phyloP scores from a whole-genome alignment of 2,888 invertebrate species.

The Candidula unifasciata region DNA sequence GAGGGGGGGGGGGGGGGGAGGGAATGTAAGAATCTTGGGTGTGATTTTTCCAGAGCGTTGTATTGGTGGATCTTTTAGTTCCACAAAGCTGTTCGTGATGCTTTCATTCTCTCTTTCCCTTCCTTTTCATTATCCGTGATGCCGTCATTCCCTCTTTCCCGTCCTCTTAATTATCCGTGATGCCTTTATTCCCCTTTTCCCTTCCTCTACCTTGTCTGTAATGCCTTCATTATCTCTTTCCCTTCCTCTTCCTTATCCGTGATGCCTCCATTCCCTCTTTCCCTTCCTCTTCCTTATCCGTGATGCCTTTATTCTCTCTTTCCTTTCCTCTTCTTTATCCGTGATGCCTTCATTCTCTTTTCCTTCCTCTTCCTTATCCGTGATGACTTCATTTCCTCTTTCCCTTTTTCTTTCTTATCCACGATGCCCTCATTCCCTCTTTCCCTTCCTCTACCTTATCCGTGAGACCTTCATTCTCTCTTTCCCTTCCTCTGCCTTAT shows the following conservation, averaged over 20 bases:
- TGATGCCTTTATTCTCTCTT: background rate
- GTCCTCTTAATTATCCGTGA: background rate
- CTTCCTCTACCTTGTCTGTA: background rate
- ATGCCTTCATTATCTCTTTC: background rate
- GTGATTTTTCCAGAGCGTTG: too few species aligned
- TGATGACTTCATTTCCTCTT: background rate
- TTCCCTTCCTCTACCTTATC: background rate
- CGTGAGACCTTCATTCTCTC: background rate
- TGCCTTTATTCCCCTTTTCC: background rate
- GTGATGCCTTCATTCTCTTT: background rate
- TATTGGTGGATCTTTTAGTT: background rate
- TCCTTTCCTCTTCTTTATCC: background rate
- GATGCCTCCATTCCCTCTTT: background rate
- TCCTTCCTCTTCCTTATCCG: background rate
- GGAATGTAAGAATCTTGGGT: too few species aligned
- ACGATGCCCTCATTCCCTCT: background rate
- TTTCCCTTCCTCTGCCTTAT: background rate
- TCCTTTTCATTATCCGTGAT: background rate
- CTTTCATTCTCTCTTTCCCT: background rate
- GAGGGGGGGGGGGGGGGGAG: too few species aligned
- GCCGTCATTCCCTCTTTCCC: background rate
- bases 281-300: background rate
- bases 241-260: background rate
- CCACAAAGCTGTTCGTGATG: background rate
- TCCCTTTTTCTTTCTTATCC: background rate